A percentile compares a stretch with the other conserved stretches of the same genome.
phyloP scores from a whole-genome alignment of 2,888 invertebrate genomes.

The Choreutis nemorana region DNA sequence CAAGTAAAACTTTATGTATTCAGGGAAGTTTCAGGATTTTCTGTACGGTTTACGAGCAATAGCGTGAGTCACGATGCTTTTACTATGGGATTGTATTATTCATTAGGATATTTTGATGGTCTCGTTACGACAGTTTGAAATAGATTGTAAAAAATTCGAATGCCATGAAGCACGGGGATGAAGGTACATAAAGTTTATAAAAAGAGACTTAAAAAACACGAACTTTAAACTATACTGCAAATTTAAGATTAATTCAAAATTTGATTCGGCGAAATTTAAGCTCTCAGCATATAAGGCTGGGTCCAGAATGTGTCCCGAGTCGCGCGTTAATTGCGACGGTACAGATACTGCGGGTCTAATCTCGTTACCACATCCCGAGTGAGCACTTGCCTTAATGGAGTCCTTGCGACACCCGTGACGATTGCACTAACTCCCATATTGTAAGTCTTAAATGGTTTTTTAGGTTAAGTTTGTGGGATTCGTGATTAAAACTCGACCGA shows the following conservation, averaged over 20 bases:
- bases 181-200: constrained; percentile 2
- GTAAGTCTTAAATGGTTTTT: too few species aligned
- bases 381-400: constrained; percentile 29
- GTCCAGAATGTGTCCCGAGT: too few species aligned
- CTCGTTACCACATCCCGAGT: constrained; percentile 13
- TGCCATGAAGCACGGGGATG: constrained; percentile 6
- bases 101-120: too few species aligned
- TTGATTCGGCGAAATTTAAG: neutral
- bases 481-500: too few species aligned
- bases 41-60: constrained; percentile 28
- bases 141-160: constrained; percentile 9
- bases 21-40: constrained; percentile 26
- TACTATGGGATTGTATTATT: constrained; percentile 11
- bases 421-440: too few species aligned
- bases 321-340: constrained; percentile 2
- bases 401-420: constrained; percentile 21
- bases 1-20: constrained; percentile 41
- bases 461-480: too few species aligned
- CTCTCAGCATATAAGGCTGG: too few species aligned
- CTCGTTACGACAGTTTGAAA: too few species aligned
- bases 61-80: constrained; percentile 11
- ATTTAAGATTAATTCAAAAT: too few species aligned
- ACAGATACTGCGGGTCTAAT: constrained; percentile 2
- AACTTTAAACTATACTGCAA: constrained; percentile 7
- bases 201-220: constrained; percentile 4